A percentile compares a stretch with the other conserved stretches of the same genome.
Conservation (phyloP, 2,113 vertebrate species). For the Marmota monax region DNA sequence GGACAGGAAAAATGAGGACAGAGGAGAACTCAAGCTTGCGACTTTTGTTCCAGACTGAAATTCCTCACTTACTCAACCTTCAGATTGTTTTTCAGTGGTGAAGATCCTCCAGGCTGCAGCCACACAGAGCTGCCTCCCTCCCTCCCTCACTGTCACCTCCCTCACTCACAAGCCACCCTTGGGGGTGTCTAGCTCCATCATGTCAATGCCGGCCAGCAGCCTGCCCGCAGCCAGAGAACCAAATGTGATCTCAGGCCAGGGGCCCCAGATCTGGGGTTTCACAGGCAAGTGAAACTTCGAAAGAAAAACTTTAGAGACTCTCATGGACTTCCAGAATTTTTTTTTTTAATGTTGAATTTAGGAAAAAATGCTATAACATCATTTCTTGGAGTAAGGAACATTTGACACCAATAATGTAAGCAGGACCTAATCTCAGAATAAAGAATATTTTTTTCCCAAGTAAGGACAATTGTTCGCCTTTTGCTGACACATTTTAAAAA, state of each 20-base stretch:
- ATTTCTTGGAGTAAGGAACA: constrained; percentile 17
- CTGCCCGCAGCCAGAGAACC: not conserved
- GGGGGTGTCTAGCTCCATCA: not conserved
- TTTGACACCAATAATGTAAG: not conserved
- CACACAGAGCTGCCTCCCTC: not conserved
- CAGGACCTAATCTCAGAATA: constrained; percentile 17
- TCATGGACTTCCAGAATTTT: not conserved
- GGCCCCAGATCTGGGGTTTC: not conserved
- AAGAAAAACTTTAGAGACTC: not conserved
- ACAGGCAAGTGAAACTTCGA: constrained; percentile 6
- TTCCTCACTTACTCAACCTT: constrained; percentile 44
- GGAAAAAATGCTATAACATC: not conserved
- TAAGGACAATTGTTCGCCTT: constrained; percentile 1
- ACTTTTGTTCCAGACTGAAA: constrained; percentile 25
- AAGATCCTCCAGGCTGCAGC: not conserved
- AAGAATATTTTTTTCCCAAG: not conserved
- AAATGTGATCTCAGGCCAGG: not conserved
- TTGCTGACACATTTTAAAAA: not conserved
- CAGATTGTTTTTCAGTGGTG: not conserved
- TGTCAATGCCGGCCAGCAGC: not conserved
- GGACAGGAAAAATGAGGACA: not conserved
- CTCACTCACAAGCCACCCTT: not conserved
- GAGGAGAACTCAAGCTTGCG: not conserved
- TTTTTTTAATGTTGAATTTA: not conserved
- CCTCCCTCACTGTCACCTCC: not conserved